phyloP scores from a whole-genome alignment of 1,140 invertebrate species.

The Aplysia californica region DNA sequence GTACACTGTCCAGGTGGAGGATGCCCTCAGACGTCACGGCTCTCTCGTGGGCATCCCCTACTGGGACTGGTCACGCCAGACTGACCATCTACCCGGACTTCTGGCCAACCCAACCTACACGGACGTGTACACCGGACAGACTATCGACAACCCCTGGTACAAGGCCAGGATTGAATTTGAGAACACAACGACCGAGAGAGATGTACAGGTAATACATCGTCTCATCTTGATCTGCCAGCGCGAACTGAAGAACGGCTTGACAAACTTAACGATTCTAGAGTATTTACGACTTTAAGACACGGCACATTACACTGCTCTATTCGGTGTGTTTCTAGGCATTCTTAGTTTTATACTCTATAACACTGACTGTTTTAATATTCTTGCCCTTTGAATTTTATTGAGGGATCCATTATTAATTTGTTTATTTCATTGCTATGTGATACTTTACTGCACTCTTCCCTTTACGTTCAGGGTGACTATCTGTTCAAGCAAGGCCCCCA shows the following conservation, averaged over 20 bases:
- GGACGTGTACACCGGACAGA: neutral
- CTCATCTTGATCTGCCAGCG: no score
- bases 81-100: constrained; percentile 10
- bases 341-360: no score
- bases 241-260: no score
- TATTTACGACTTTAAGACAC: no score
- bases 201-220: constrained; percentile 4
- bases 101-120: constrained; percentile 23
- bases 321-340: no score
- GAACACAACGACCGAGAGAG: neutral
- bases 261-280: no score
- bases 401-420: no score
- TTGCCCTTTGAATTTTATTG: no score
- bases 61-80: constrained; percentile 31
- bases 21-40: constrained; percentile 37
- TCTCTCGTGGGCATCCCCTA: constrained; percentile 38
- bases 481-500: constrained; percentile 19
- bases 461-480: neutral
- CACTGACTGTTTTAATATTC: no score
- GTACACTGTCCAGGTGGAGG: constrained; percentile 42
- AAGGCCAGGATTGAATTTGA: constrained; percentile 25
- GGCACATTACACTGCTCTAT: no score
- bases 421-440: no score
- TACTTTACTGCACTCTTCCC: neutral
- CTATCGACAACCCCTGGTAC: constrained; percentile 29